Evolutionary conservation across 2,113 vertebrate genomes (phyloP).

Genomic region (Bos javanicus): DNA sequence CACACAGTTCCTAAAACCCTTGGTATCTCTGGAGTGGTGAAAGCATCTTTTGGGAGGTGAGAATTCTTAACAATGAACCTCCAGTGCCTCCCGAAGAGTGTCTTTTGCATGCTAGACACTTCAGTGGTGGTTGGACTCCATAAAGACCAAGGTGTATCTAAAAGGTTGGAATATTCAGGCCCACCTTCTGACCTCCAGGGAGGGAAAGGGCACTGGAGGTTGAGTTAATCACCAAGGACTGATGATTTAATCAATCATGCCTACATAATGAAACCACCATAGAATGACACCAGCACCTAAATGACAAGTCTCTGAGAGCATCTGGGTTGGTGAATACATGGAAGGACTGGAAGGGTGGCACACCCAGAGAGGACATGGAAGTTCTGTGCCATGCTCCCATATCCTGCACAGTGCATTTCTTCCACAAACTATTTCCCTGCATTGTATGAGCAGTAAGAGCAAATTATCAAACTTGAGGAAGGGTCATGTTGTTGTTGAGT

Average conservation of each 20-base stretch:
- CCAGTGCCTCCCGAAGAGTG: not conserved
- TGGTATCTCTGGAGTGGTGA: not conserved
- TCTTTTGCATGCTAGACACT: not conserved
- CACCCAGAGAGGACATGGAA: not conserved
- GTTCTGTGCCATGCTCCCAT: not conserved
- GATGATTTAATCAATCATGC: not conserved
- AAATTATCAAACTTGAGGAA: not conserved
- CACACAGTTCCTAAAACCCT: not conserved
- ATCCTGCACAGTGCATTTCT: not conserved
- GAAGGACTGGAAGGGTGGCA: not conserved
- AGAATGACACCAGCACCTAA: not conserved
- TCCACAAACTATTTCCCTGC: not conserved
- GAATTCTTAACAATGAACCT: not conserved
- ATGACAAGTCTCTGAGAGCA: not conserved
- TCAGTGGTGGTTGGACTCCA: not conserved
- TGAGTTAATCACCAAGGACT: not conserved
- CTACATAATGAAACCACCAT: not conserved
- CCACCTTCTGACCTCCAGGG: not conserved
- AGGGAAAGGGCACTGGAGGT: not conserved
- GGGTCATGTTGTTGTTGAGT: not conserved
- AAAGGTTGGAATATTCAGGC: not conserved
- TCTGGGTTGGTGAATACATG: not conserved
- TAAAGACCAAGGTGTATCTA: not conserved
- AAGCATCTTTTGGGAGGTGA: not conserved
- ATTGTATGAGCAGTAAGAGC: not conserved